Evolutionary conservation across 2,797 vertebrate species (phyloP), one percentile per base, ranked within the genome.

Genomic region (Pipistrellus nathusii): DNA sequence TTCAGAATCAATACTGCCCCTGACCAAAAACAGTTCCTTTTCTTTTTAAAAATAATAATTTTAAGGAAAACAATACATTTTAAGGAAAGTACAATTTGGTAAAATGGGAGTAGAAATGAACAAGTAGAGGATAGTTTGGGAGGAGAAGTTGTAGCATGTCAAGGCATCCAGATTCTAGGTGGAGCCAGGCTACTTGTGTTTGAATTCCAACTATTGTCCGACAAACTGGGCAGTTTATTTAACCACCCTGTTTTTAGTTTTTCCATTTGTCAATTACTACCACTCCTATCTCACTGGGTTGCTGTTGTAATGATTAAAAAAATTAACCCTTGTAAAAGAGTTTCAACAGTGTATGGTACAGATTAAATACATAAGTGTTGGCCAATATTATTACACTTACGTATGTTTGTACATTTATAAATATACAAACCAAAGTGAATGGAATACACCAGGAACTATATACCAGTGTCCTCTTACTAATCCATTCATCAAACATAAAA

Each of bases 1-100:
- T 93, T 62, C 21, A 93, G 35, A 84, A 91, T 12, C n/a, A 89
- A 57, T 75, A 93, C 21, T 89, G 30, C 27, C 69, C 41, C 85
- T 96, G 12, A 41, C 73, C 27, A 93, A 62, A 93, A 96, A 84
- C 0, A 57, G 44, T 46, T 62, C 9, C 38, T 6, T 76, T 89
- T 57, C 35, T 72, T 91, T 92, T 85, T 69, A 44, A 86, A 86
- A 91, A 77, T 57, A 66, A 77, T 38, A 90, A 38, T 38, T 38
- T 38, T 38, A 38, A 38, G 38, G 38, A 78, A 53, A 25, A 93
- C 38, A 80, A 78, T 76, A 46, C 2, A 75, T 88, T 90, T 86
- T 80, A 81, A 55, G 44, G 72, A 20, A 91, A 95, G 41, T 38
- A 90, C 7, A 75, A 76, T 57, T 44, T 80, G 64, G 89, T 51